Evolutionary conservation across 2,888 invertebrate species (phyloP).

Genomic region (Drosophila merina): DNA sequence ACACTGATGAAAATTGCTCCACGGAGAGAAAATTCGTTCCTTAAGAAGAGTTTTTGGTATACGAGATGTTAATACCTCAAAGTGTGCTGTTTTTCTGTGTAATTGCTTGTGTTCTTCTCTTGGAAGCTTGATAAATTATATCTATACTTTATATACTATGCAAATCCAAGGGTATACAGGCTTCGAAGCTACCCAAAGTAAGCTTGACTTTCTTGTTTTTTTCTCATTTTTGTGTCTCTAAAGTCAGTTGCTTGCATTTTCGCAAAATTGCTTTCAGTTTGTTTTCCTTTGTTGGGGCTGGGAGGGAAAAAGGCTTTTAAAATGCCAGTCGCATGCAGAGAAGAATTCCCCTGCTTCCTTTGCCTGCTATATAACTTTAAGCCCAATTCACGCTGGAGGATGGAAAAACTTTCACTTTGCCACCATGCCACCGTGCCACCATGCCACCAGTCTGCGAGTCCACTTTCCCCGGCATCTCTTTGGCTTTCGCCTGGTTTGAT

Average conservation of each 20-base stretch:
- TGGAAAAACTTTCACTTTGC: constrained; percentile 27
- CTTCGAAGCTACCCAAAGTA: neutral
- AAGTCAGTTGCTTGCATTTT: constrained; percentile 32
- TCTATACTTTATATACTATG: too few species aligned
- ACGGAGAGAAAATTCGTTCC: constrained; percentile 13
- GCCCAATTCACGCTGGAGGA: constrained; percentile 3
- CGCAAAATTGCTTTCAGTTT: constrained; percentile 41
- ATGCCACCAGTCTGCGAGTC: neutral
- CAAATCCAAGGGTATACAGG: too few species aligned
- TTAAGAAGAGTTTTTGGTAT: neutral
- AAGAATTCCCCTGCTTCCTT: constrained; percentile 13
- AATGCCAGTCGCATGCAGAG: constrained; percentile 23
- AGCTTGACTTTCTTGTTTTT: neutral
- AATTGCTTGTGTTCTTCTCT: too few species aligned
- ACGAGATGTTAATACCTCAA: neutral
- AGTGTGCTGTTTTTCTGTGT: neutral
- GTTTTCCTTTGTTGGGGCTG: constrained; percentile 5
- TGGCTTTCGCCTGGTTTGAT: constrained; percentile 49
- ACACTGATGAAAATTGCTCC: constrained; percentile 12
- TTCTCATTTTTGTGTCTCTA: constrained; percentile 7
- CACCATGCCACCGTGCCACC: neutral
- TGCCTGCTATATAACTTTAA: constrained; percentile 30
- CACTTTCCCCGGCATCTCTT: neutral
- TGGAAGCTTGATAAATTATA: too few species aligned
- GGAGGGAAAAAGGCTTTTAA: constrained; percentile 21